A percentile compares a stretch with the other conserved stretches of the same genome.
These are phyloP conservation scores for Tenthredo mesomela DNA, from an alignment of 2,888 invertebrate genomes.

Conservation along the genomic window DNA sequence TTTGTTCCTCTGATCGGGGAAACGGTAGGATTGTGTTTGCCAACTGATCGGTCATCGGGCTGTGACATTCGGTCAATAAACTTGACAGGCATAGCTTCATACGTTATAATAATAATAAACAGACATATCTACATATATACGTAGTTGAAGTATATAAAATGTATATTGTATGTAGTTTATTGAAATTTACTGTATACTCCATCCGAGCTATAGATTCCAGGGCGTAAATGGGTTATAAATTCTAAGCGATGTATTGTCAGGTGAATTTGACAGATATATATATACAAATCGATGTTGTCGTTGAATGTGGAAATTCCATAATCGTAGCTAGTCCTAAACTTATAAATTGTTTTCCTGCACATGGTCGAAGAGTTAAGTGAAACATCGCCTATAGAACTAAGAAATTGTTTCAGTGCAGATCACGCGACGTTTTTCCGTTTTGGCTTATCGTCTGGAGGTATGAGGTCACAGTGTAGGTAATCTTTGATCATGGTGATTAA, in stretches of 20 bases:
- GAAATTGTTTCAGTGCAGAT: constrained; percentile 4
- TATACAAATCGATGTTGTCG: background rate
- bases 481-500: constrained; percentile 33
- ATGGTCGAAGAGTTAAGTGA: background rate
- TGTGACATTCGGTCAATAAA: background rate
- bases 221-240: background rate
- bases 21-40: background rate
- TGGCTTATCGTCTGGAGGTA: background rate
- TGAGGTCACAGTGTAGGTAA: background rate
- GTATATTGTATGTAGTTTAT: background rate
- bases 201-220: background rate
- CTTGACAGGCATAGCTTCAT: background rate
- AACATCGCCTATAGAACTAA: background rate
- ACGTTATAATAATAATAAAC: too few species aligned
- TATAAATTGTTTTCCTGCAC: background rate
- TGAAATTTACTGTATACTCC: background rate
- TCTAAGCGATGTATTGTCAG: background rate
- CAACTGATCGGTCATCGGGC: constrained; percentile 5
- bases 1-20: background rate
- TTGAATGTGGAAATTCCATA: background rate
- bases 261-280: background rate
- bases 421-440: constrained; percentile 5
- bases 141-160: background rate
- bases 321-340: background rate
- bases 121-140: background rate